phyloP scores from a whole-genome alignment of 2,797 vertebrate species.

The Molossus molossus region DNA sequence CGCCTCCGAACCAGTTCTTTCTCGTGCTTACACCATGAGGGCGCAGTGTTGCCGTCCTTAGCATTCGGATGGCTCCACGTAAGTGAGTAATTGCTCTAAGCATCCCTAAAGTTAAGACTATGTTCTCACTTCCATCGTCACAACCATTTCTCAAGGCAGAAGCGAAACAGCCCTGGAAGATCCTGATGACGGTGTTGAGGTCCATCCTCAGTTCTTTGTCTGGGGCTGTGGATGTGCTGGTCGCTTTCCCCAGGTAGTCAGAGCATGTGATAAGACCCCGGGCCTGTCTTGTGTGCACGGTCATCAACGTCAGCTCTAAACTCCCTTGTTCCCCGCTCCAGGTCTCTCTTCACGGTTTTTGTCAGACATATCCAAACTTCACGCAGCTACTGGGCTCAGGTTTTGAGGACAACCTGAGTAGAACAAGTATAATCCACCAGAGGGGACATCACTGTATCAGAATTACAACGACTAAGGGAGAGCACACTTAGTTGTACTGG shows the following conservation, averaged over 20 bases:
- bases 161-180: background rate
- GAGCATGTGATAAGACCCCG: background rate
- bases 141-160: background rate
- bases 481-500: background rate
- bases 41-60: background rate
- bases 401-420: background rate
- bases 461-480: background rate
- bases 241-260: background rate
- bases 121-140: background rate
- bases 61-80: background rate
- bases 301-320: slow-evolving; percentile 50
- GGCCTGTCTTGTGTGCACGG: background rate
- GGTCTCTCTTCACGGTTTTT: slow-evolving; percentile 23
- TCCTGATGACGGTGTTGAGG: background rate
- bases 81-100: background rate
- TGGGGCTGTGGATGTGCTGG: background rate
- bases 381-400: background rate
- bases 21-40: too few relatives aligned
- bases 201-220: background rate
- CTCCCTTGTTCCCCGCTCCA: background rate
- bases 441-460: background rate
- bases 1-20: background rate
- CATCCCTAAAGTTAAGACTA: background rate
- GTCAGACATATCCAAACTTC: background rate
- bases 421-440: background rate